Base-by-base conservation (phyloP, 1,140 invertebrate species). In the Eumaeus atala region DNA sequence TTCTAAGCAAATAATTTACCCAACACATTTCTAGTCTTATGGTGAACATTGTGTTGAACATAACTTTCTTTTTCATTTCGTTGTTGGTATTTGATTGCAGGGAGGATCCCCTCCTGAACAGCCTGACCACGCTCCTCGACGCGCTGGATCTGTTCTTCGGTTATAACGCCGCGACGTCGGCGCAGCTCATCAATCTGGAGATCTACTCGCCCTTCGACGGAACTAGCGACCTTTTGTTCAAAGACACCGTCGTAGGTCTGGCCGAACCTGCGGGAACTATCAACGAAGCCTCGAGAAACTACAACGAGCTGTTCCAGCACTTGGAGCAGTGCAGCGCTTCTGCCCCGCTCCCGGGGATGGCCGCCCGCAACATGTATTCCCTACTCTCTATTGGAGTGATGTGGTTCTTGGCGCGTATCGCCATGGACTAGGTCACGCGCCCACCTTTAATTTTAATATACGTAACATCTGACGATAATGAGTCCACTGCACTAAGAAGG, bases 121-220 rank as follows among this genome's bases (percentile, higher is more conserved):
- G 70, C 16, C 35, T 84, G 0, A 80, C 70, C 48, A 51, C 64
- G 0, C 81, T 62, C 9, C 81, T 77, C 33, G 74, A 77, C 60
- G 58, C 65, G 34, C 61, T 70, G 33, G 74, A 64, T 60, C 58
- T 58, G 21, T 68, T 64, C 49, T 77, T 86, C 52, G 84, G 81
- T 0, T 80, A 74, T 53, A 71, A 67, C 49, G 65, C 68, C 0
- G 78, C 87, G 0, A 73, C 79, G 0, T 71, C 70, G 3, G 56
- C 75, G 2, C 86, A 88, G 35, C 72, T 90, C 1, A 67, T 90
- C 14, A 89, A 90, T 58, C 50, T 91, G 0, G 85, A 89, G 57
- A 72, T 89, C 14, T 90, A 88, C 77, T 84, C 90, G 0, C 75
- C 87, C n/a, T 91, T 91, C 66, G 87, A 89, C 40, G 75, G 77